A percentile compares a stretch with the other conserved stretches of the same genome.
Evolutionary conservation across 2,113 vertebrate species (phyloP).

Genomic region (Gymnogyps californianus): DNA sequence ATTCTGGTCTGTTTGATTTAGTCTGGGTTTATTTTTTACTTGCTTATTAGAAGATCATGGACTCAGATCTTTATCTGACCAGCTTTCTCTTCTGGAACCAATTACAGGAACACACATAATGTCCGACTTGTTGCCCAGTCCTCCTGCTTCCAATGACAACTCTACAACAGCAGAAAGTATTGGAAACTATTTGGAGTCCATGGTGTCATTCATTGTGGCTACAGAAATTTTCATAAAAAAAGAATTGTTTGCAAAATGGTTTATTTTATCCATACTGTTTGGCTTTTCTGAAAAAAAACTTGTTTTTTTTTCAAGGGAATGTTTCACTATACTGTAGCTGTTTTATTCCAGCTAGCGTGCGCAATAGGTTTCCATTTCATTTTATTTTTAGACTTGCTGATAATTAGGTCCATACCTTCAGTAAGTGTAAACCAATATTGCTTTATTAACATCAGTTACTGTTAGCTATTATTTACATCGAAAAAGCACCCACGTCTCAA

Average conservation of each 20-base stretch:
- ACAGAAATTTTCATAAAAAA: not conserved
- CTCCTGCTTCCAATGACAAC: not conserved
- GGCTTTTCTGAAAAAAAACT: not conserved
- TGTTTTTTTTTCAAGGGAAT: not conserved
- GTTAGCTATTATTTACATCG: not conserved
- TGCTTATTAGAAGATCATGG: not conserved
- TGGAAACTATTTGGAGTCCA: not conserved
- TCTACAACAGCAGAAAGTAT: not conserved
- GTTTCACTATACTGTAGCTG: not conserved
- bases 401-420: not conserved
- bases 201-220: not conserved
- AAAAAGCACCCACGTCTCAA: not conserved
- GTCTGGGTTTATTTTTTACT: not conserved
- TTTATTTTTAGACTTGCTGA: not conserved
- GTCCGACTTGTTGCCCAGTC: not conserved
- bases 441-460: not conserved
- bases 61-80: not conserved
- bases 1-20: not conserved
- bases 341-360: not conserved
- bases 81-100: not conserved
- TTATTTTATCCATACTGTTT: not conserved
- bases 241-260: not conserved
- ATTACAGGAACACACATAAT: not conserved
- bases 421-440: not conserved
- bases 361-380: rapidly evolving